phyloP scores from a whole-genome alignment of 1,140 invertebrate species.

The Trichoplusia ni region DNA sequence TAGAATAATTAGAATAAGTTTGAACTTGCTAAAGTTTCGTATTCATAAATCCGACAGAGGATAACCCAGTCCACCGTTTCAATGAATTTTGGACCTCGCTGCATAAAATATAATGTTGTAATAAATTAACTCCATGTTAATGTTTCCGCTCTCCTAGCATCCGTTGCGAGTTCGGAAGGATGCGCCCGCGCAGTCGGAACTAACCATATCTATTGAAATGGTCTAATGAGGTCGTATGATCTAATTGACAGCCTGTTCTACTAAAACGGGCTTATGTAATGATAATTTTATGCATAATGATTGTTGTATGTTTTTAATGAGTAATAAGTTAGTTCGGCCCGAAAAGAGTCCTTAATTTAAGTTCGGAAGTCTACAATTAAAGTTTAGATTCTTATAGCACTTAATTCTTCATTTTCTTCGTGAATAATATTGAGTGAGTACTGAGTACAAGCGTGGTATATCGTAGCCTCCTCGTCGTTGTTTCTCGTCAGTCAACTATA shows the following conservation, averaged over 20 bases:
- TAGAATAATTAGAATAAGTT: no score
- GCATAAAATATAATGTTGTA: background rate
- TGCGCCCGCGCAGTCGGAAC: constrained; percentile 8
- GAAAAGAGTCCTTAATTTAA: no score
- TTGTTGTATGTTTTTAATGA: background rate
- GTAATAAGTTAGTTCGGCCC: no score
- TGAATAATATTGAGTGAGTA: no score
- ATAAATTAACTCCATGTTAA: constrained; percentile 1
- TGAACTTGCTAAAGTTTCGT: no score
- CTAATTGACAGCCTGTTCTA: background rate
- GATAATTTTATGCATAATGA: background rate
- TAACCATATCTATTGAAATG: constrained; percentile 12
- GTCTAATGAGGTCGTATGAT: constrained; percentile 6
- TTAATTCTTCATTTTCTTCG: no score
- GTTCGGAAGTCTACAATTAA: no score
- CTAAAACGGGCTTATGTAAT: background rate
- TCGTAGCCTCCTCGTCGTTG: no score
- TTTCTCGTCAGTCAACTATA: background rate
- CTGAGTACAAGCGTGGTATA: no score
- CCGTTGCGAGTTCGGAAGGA: constrained; percentile 6
- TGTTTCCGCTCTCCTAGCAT: background rate
- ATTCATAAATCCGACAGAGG: no score
- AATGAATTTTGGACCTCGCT: no score
- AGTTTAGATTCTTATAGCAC: no score
- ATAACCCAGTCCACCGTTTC: background rate